Evolutionary conservation across 37 sponge, comb jelly and placozoan genomes (phyloP).

Genomic region (Eunapius fragilis): DNA sequence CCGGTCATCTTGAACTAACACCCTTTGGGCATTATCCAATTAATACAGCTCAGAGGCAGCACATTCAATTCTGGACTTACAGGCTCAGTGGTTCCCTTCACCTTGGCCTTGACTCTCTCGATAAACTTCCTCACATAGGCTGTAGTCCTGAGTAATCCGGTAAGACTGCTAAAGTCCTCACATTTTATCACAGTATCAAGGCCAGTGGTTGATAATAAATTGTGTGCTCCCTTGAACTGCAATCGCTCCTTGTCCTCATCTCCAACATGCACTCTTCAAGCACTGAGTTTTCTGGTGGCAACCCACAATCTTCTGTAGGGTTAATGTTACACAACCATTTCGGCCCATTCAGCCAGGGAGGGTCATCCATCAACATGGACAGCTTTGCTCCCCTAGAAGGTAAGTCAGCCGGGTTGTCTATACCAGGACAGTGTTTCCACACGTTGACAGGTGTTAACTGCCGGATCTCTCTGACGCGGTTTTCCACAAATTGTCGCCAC

Average conservation of each 20-base stretch:
- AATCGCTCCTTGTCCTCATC: conserved; percentile 15
- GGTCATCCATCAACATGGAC: background rate
- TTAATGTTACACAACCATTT: conserved; percentile 1
- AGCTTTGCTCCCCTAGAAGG: conserved; percentile 17
- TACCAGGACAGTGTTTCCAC: conserved; percentile 35
- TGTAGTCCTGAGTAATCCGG: conserved; percentile 26
- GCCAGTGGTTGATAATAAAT: background rate
- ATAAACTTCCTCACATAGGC: conserved; percentile 25
- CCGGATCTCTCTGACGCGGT: conserved; percentile 22
- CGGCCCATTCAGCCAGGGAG: conserved; percentile 16
- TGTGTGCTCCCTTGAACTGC: background rate
- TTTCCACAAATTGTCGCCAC: conserved; percentile 47
- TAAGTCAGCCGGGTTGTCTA: conserved; percentile 34
- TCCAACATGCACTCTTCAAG: background rate
- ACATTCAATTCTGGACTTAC: background rate
- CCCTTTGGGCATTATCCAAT: background rate
- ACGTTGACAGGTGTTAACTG: background rate
- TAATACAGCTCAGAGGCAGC: too few species aligned
- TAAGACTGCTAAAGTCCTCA: conserved; percentile 22
- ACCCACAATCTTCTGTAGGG: background rate
- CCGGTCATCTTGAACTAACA: conserved; percentile 1
- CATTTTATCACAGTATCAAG: conserved; percentile 3
- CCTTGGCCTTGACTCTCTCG: background rate
- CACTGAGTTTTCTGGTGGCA: background rate
- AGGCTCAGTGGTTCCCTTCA: conserved; percentile 5